phyloP scores from a whole-genome alignment of 2,113 vertebrate genomes.

The Melanostigma gelatinosum region DNA sequence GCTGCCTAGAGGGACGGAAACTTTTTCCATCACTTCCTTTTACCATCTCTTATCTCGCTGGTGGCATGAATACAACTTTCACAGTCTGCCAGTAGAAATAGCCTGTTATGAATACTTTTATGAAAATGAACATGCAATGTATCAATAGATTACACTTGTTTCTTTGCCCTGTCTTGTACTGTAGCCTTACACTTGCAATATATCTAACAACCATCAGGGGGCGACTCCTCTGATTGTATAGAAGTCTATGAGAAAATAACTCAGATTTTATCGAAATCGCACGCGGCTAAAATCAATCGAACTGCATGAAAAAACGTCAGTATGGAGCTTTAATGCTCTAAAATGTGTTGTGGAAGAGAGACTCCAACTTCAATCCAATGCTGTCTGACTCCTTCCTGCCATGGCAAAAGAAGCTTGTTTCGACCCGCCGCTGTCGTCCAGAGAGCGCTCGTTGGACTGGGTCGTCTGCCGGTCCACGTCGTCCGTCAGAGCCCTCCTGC shows the following conservation, averaged over 20 bases:
- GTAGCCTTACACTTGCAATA: not conserved
- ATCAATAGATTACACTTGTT: not conserved
- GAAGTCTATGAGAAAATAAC: not conserved
- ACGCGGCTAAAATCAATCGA: not conserved
- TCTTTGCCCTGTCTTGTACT: not conserved
- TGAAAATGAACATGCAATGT: not conserved
- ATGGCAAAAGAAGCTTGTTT: not conserved
- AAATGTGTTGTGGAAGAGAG: not conserved
- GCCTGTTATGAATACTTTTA: not conserved
- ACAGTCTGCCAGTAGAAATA: too few species aligned
- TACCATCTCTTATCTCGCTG: not conserved
- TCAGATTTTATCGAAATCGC: not conserved
- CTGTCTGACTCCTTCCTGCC: not conserved
- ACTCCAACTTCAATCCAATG: conserved; percentile 18
- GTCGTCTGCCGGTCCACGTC: conserved; percentile 43
- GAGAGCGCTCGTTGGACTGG: conserved; percentile 50
- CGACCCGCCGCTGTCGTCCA: conserved; percentile 45
- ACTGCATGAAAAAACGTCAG: not conserved
- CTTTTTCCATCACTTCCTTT: not conserved
- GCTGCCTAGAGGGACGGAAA: too few species aligned
- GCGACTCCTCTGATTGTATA: not conserved
- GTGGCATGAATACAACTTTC: not conserved
- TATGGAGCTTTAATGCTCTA: not conserved
- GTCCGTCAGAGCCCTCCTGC: conserved; percentile 71
- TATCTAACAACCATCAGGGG: not conserved